Evolutionary conservation across 2,888 invertebrate species (phyloP).

Genomic region (Nasonovia ribisnigri): DNA sequence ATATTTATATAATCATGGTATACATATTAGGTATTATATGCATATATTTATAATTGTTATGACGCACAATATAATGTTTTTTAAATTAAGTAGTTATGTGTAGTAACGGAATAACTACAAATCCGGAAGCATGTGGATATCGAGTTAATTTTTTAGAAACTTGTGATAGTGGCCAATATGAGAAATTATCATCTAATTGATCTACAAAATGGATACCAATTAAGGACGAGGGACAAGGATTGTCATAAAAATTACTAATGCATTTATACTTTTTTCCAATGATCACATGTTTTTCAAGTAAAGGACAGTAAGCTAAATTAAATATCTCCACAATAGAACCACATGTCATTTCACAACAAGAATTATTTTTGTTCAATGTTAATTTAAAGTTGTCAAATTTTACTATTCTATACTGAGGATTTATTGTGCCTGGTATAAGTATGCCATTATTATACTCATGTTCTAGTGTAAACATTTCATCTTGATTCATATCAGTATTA

Average conservation of each 20-base stretch:
- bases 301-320: neutral
- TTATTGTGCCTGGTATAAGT: neutral
- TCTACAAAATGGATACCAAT: constrained; percentile 16
- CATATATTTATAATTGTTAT: too few relatives aligned
- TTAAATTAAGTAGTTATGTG: neutral
- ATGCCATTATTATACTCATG: constrained; percentile 13
- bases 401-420: constrained; percentile 7
- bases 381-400: constrained; percentile 6
- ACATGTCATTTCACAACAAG: constrained; percentile 17
- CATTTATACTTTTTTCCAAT: constrained; percentile 8
- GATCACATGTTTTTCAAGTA: neutral
- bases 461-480: neutral
- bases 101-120: constrained; percentile 24
- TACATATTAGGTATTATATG: neutral
- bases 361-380: neutral
- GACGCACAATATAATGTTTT: too few relatives aligned
- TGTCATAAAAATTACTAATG: neutral
- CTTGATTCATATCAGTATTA: neutral
- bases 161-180: constrained; percentile 11
- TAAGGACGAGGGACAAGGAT: neutral
- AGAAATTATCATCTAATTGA: neutral
- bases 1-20: neutral
- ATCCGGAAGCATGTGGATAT: neutral
- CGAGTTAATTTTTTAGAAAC: constrained; percentile 1
- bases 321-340: neutral